Evolutionary conservation across 2,113 vertebrate genomes (phyloP), one percentile per base, ranked within the genome.

Genomic region (Chlamydotis undulata): DNA sequence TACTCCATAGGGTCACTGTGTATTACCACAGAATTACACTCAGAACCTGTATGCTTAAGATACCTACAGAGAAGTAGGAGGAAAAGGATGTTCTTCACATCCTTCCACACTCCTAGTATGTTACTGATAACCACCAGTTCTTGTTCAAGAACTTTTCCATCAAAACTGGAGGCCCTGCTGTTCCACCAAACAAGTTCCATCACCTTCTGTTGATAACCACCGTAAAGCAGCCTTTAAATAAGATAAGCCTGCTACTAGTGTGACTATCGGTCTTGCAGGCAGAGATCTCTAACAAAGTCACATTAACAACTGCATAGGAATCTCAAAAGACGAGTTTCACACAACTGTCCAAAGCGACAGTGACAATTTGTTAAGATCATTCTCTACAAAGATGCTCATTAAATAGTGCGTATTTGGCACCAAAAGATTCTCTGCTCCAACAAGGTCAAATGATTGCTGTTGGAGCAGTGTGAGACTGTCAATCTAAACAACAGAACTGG

Each of bases 401-500:
- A 61, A 37, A 4, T 16, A 26, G 7, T 10, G 18, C 1, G 4
- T 25, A 50, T 49, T 43, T 35, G 16, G 24, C 41, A 53, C 0
- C 33, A 12, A 75, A 67, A 73, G 39, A 33, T 7, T 28, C 37
- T 53, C 56, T 37, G 52, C 15, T 55, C 14, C 55, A 43, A 57
- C 24, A 22, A 22, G 55, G 18, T 35, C 28, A 76, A 24, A 21
- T 12, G 85, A 53, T 4, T 5, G 10, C 14, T 55, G 10, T 1
- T 5, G 14, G 25, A 59, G 47, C 5, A 41, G 26, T 0, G 2
- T 7, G 18, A 35, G 22, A 17, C 19, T 7, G 2, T 33, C 29
- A 61, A 65, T 16, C 15, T 52, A 50, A 84, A 14, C 19, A 75
- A 63, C 0, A 35, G 39, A 81, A 31, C 0, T 4, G 5, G 23